Evolutionary conservation across 2,113 vertebrate genomes (phyloP).

Genomic region (Ginglymostoma cirratum): DNA sequence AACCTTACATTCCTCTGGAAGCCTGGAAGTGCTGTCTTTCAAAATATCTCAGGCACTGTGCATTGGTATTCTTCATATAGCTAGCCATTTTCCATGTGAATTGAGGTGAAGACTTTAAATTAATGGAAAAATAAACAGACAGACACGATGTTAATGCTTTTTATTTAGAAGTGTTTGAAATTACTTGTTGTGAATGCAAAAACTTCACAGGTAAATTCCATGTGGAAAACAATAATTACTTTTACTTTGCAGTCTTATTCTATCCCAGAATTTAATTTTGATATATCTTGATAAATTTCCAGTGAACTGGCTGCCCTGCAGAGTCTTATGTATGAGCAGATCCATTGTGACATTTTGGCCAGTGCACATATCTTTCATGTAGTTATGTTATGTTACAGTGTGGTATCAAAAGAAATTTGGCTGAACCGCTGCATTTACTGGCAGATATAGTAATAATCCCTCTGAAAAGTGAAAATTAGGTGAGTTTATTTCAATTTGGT

Average conservation of each 20-base stretch:
- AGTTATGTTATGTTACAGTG: neutral
- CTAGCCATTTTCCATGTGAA: neutral
- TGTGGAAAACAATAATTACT: neutral
- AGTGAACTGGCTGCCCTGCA: neutral
- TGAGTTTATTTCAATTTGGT: neutral
- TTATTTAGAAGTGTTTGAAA: neutral
- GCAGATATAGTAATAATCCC: neutral
- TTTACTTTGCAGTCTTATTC: neutral
- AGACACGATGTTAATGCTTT: neutral
- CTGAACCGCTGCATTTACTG: neutral
- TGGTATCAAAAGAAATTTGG: neutral
- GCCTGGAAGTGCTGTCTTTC: neutral
- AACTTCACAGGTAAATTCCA: neutral
- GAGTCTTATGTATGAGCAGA: neutral
- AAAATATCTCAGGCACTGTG: neutral
- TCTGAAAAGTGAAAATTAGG: neutral
- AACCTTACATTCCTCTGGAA: neutral
- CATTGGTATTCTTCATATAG: neutral
- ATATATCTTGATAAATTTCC: neutral
- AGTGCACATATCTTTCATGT: neutral
- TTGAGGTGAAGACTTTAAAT: neutral
- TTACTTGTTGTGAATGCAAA: neutral
- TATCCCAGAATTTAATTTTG: neutral
- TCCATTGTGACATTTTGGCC: neutral
- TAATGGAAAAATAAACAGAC: neutral